Evolutionary conservation across 2,797 vertebrate genomes (phyloP), one percentile per base, ranked within the genome.

Genomic region (Halcyon leucocephala): DNA sequence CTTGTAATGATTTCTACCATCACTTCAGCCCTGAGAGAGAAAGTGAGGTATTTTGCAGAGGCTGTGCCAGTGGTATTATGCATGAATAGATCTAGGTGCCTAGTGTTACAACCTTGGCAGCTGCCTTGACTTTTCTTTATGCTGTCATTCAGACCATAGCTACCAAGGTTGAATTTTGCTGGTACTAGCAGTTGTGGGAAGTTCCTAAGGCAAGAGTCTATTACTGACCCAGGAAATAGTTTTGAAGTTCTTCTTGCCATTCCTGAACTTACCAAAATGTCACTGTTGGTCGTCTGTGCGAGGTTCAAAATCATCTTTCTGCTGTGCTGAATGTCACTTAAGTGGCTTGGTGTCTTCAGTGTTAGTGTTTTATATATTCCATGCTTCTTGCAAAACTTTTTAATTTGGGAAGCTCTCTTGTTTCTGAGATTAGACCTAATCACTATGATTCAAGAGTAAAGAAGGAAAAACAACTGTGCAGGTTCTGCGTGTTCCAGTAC

Each of bases 171-270:
- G 72, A 88, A 51, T 92, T 95, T 89, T 86, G 62, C 85, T 76
- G 4, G 1, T 95, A 62, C 54, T 72, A 91, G 77, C 58, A 66
- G 69, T 39, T 90, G 86, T 76, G 94, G 80, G 66, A 90, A 80
- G 62, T 81, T 95, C 65, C 82, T 57, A 52, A 25, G n/a, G 54
- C 46, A 95, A 79, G 66, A 90, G 39, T 86, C 58, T 90, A 12
- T 62, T 88, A 70, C 80, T 93, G 91, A 88, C 62, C 76, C 22
- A 72, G 62, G 82, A 77, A 97, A 80, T 92, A 88, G 82, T 94
- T 93, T 51, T 72, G 22, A 86, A 78, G 52, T 91, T 81, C 2
- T 94, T 87, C 72, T 85, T 70, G 35, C 58, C 57, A 7, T 73
- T 81, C 51, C 80, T 55, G 76, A 88, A 76, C 61, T 74, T 81